Evolutionary conservation across 1,140 invertebrate species (phyloP), one percentile per base, ranked within the genome.

Genomic region (Aphaenogaster rudis): DNA sequence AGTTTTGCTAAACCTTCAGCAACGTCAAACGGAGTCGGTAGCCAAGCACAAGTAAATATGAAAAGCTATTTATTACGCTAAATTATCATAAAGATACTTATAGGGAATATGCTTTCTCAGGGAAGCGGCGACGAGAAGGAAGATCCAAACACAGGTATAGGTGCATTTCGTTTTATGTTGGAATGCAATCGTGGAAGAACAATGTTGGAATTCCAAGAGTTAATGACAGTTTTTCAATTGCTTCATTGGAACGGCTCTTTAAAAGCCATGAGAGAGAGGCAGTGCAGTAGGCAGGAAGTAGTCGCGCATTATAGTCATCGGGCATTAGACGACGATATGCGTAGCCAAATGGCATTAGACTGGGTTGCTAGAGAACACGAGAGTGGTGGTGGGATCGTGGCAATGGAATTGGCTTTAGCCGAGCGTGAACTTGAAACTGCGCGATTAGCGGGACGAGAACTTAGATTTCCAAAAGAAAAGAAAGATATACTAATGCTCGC

Each of bases 161-260:
- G 98, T 11, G 98, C 98, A 15, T 99, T 99, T 95, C 97, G 98
- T 91, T 99, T 99, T 94, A 99, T 99, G 98, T 95, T 99, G 88
- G 98, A 99, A 95, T 97, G 98, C 67, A 99, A 99, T 95, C 98
- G 98, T 92, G 98, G 98, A 0, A 96, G 98, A 66, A 99, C 98
- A 21, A 99, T 99, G 98, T 96, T 99, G 59, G 98, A 99, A 94
- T 99, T 99, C 95, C 98, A 99, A 95, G 98, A 99, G 95, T 95
- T 99, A 88, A 99, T 99, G 98, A 99, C 98, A 1, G 98, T 99
- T 4, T 99, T 99, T 95, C 98, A 99, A 95, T 96, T 99, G 64
- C 96, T 99, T 2, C 98, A 99, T 95, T 99, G 99, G 99, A 99
- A 99, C 94, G 99, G 99, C 1, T 99, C 98, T 81, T 95, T 99